Base-by-base conservation (phyloP, 2,888 invertebrate species). In the Piscicola geometra region DNA sequence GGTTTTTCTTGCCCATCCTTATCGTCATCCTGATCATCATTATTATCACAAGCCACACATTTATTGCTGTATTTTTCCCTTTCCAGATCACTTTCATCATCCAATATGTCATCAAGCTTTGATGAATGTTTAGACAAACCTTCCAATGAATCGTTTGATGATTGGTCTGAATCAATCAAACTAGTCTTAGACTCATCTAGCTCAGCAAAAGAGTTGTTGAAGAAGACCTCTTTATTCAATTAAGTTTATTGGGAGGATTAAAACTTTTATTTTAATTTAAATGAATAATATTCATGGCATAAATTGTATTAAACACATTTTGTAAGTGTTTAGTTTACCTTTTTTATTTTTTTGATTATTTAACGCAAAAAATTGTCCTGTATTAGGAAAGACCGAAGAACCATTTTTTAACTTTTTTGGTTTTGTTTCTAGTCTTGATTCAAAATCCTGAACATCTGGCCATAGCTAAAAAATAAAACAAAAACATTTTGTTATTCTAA, bases 381-480 rank as follows among this genome's bases (percentile, higher is more conserved):
- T 56, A 25, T 56, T 25, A 5, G 25, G 25, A 56, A 56, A 56
- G n/a, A n/a, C n/a, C 21, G n/a, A 56, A 5, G 21, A 18, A 56
- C n/a, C 60, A 25, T 56, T 5, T 25, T 21, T 56, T 3, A 21
- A 18, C n/a, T 56, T 56, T 25, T 56, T 56, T 18, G 60, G 9
- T 56, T 18, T 56, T 25, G 21, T 21, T 15, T 56, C n/a, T 21
- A 56, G n/a, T 18, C n/a, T 21, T 56, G 60, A 5, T 25, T 56
- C n/a, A n/a, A 56, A 56, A 56, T 56, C 60, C 3, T 18, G n/a
- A 21, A 56, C 60, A 56, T 56, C n/a, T 25, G 60, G 60, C 60
- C 60, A 56, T 21, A 56, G n/a, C 60, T 56, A 25, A 21, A 56
- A 56, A 18, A 15, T 41, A 41, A 41, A 9, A 41, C 9, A 9